Base-by-base conservation (phyloP, 2,888 invertebrate species). In the Rotaria magnacalcarata region DNA sequence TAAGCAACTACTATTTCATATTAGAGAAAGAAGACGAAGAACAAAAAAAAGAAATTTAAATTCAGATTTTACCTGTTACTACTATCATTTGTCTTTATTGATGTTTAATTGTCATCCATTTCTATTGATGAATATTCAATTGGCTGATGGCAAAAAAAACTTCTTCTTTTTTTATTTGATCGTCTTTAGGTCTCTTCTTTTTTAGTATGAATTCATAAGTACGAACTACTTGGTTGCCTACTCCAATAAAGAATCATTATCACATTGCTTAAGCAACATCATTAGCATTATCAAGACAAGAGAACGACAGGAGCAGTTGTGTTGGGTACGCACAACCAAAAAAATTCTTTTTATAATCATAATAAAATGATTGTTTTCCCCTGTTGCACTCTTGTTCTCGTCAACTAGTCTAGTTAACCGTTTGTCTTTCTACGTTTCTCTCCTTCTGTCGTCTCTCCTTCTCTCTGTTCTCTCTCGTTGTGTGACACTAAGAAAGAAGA, bases 401-500 rank as follows among this genome's bases (percentile, higher is more conserved):
- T 16, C 67, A 34, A 67, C 16, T n/a, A 14, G 27, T 67, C 34
- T 34, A 27, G 14, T 67, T 67, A 67, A 67, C 67, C 27, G 19
- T 67, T 67, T 67, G 67, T 67, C 67, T 67, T 24, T 67, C 67
- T 67, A 67, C 16, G 27, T 67, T 14, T 67, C 24, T 67, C 67
- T 67, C 16, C 67, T 67, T 14, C 27, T 27, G 34, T 67, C 27
- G 8, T 56, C 24, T 56, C 24, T 21, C 24, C 3, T 24, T 24
- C 56, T 24, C 24, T 7, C 56, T 56, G 24, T 7, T 41, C 67
- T 19, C 3, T 67, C 34, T 27, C 34, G 27, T 67, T 67, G 67
- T 67, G 34, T 67, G 67, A 27, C 67, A 67, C 67, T 52, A 14
- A 19, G 27, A 34, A 67, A 67, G 67, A 67, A 67, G 34, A 67